Evolutionary conservation across 2,113 vertebrate species (phyloP), one percentile per base, ranked within the genome.

Genomic region (Dasyprocta punctata): DNA sequence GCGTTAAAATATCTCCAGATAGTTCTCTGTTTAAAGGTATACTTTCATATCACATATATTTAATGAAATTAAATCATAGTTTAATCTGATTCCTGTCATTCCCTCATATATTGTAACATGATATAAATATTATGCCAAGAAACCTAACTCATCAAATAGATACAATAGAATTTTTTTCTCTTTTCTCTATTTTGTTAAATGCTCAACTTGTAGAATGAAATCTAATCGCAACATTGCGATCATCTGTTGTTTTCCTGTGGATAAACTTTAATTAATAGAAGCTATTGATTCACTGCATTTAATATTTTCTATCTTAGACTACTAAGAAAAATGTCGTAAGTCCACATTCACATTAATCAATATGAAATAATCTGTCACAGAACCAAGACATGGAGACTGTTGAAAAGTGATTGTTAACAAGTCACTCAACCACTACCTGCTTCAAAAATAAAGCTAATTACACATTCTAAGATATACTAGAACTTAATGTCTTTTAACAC

Each of bases 71-170:
- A 38, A 80, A 75, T 58, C 9, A 81, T 9, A 93, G 8, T 33
- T 95, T 92, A 65, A 56, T 54, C 12, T 93, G n/a, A 26, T 16
- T 92, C n/a, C 16, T 96, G 20, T 9, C 61, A 38, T 60, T 26
- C 8, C 3, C 14, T 93, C 3, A 69, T 16, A 38, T 92, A 81
- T 33, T 82, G 8, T 77, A 94, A 65, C 78, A 90, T 60, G 33
- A 78, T 61, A 0, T 81, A 89, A 88, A 49, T 38, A 38, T 93
- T 84, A 81, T 65, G n/a, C 22, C 30, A 88, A 30, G 54, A 93
- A 97, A 94, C 90, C 19, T n/a, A 71, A 73, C 33, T 90, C 20
- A 91, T 22, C 80, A 22, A 95, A 36, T 83, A 19, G 5, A 28
- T 44, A 54, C 16, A 54, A 14, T 16, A 54, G 14, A 54, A 54